Evolutionary conservation across 2,888 invertebrate species (phyloP).

Genomic region (Leucophora obtusa): DNA sequence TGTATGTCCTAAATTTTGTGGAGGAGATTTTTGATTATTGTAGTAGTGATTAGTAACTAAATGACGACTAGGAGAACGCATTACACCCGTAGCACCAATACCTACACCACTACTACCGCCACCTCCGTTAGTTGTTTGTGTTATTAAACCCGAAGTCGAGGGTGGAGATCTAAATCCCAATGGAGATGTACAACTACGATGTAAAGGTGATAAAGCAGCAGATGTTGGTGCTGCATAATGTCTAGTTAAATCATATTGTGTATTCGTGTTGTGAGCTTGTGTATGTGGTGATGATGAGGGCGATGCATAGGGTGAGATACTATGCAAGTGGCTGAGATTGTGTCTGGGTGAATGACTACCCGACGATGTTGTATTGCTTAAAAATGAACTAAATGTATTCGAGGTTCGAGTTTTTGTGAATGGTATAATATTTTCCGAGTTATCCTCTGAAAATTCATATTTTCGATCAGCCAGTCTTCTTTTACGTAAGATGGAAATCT

Average conservation of each 20-base stretch:
- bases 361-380: constrained; percentile 19
- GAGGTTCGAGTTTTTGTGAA: constrained; percentile 76
- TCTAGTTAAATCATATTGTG: constrained; percentile 30
- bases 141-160: constrained; percentile 61
- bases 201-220: constrained; percentile 65
- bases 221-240: constrained; percentile 60
- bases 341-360: constrained; percentile 56
- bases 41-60: constrained; percentile 67
- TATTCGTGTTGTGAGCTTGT: constrained; percentile 44
- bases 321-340: constrained; percentile 72
- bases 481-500: constrained; percentile 91
- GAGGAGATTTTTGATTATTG: constrained; percentile 74
- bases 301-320: constrained; percentile 77
- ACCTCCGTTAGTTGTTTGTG: constrained; percentile 63
- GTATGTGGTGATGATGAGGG: constrained; percentile 77
- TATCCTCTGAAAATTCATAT: constrained; percentile 93
- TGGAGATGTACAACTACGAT: constrained; percentile 65
- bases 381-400: constrained; percentile 66
- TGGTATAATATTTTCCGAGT: constrained; percentile 82
- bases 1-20: constrained; percentile 67
- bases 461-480: constrained; percentile 93
- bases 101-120: constrained; percentile 66
- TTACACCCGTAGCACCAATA: constrained; percentile 69
- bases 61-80: constrained; percentile 76
- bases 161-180: constrained; percentile 75